Evolutionary conservation across 1,140 invertebrate genomes (phyloP), one percentile per base, ranked within the genome.

Genomic region (Oscheius sp.): DNA sequence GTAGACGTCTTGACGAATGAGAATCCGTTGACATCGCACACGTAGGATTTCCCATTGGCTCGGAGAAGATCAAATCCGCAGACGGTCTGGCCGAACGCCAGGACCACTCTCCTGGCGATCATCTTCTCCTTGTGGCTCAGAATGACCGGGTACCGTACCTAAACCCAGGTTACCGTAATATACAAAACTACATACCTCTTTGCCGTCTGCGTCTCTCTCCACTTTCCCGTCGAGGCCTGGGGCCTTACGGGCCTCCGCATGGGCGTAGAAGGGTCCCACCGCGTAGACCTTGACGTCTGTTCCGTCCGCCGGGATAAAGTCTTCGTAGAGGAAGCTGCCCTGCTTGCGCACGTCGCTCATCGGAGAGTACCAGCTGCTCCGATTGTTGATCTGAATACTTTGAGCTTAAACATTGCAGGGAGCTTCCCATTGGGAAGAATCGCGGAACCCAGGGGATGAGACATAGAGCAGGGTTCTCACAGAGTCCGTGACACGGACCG

Each of bases 221-320:
- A 99, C 97, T 87, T 99, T 99, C 0, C 96, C 97, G 77, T 88
- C 87, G 26, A 81, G 58, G 3, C 78, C 75, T 15, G 97, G 97
- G 67, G 95, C 97, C 86, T 99, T 99, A 36, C 97, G 87, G 0
- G 97, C 97, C 86, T 99, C 97, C 0, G 97, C 96, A 86, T 99
- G 97, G 20, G 95, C 96, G 85, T 99, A 99, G 86, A 98, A 96
- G 1, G 95, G 94, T 0, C 96, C 96, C 18, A 95, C 92, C 13
- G 93, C 93, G 82, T 95, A 95, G 20, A 93, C 91, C 87, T 93
- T 93, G 3, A 93, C 91, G 88, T 93, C 91, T 31, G 91, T 93
- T 15, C 97, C 97, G 89, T 99, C 97, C 28, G 97, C 99, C 1
- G 96, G 95, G 95, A 99, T 99, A 86, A 99, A 99, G 87, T 99